Evolutionary conservation across 2,888 invertebrate genomes (phyloP).

Genomic region (Agonopterix arenella): DNA sequence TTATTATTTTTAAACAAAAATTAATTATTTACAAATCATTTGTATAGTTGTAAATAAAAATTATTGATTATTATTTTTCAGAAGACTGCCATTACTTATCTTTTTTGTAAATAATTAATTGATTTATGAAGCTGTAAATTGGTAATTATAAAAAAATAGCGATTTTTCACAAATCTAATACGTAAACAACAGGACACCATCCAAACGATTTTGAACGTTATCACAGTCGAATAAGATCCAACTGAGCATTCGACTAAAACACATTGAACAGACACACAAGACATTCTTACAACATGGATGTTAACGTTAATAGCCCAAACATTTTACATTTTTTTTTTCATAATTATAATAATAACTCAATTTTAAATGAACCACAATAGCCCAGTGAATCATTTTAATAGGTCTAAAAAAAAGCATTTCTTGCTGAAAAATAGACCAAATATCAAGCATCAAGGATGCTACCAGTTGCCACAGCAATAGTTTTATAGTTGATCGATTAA

Average conservation of each 20-base stretch:
- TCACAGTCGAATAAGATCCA: conserved; percentile 24
- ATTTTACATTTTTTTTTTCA: conserved; percentile 44
- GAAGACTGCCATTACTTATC: conserved; percentile 68
- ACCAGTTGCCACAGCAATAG: conserved; percentile 66
- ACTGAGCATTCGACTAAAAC: conserved; percentile 8
- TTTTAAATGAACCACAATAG: conserved; percentile 55
- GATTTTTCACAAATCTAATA: conserved; percentile 59
- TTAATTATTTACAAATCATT: conserved; percentile 61
- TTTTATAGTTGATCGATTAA: conserved; percentile 46
- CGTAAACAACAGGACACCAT: conserved; percentile 13
- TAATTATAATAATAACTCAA: conserved; percentile 33
- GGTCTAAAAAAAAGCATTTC: neutral
- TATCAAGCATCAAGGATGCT: conserved; percentile 36
- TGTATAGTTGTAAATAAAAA: conserved; percentile 56
- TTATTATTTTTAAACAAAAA: conserved; percentile 43
- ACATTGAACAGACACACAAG: conserved; percentile 50
- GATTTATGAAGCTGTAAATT: conserved; percentile 32
- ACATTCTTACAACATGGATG: conserved; percentile 64
- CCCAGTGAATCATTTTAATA: conserved; percentile 55
- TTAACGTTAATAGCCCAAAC: conserved; percentile 60
- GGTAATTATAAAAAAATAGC: conserved; percentile 48
- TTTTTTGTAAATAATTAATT: conserved; percentile 45
- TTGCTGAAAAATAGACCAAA: too few relatives aligned
- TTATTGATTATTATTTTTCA: conserved; percentile 54
- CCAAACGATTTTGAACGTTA: conserved; percentile 20